These are phyloP conservation scores for Neopipo cinnamomea DNA, from an alignment of 2,113 vertebrate genomes.

Conservation along the genomic window DNA sequence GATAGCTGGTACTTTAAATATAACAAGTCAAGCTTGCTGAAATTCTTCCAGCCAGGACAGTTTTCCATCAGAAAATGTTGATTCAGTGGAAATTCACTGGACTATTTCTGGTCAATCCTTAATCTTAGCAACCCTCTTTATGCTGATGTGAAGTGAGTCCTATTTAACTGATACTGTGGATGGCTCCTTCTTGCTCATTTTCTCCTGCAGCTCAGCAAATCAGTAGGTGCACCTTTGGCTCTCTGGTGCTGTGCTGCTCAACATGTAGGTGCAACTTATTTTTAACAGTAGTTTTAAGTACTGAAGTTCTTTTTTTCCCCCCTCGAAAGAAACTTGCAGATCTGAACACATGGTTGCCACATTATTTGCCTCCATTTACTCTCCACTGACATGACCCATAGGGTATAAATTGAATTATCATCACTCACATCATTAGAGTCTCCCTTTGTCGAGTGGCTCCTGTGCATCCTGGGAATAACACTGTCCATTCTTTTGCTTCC, in stretches of 20 bases:
- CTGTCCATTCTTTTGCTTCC: not conserved
- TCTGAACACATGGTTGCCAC: not conserved
- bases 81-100: not conserved
- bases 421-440: not conserved
- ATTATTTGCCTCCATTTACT: not conserved
- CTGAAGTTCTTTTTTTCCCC: not conserved
- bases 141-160: not conserved
- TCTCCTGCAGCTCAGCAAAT: not conserved
- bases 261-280: not conserved
- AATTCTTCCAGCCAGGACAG: not conserved
- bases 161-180: not conserved
- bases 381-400: not conserved
- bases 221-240: not conserved
- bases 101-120: not conserved
- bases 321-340: not conserved
- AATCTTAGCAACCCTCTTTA: not conserved
- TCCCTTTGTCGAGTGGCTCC: not conserved
- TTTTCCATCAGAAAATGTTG: conserved; percentile 16
- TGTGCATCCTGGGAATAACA: not conserved
- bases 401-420: not conserved
- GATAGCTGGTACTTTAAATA: not conserved
- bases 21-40: not conserved
- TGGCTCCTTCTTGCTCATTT: not conserved
- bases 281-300: not conserved
- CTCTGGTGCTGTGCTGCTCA: not conserved